Evolutionary conservation across 2,113 vertebrate species (phyloP).

Genomic region (Odobenus rosmarus): DNA sequence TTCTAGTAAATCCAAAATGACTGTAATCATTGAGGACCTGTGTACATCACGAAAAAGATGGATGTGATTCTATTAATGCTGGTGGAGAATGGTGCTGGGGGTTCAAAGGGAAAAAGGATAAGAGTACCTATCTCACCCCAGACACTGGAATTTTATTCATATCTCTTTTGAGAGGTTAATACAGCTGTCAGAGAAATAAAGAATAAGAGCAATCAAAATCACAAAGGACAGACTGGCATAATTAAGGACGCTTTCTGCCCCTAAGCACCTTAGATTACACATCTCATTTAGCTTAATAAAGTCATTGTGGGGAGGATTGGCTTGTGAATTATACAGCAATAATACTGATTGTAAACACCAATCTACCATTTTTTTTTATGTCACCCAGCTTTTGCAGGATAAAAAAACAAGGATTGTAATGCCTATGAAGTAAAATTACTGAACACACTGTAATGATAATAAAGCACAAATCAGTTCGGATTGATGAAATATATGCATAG

Average conservation of each 20-base stretch:
- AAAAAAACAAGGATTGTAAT: constrained; percentile 3
- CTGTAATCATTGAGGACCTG: neutral
- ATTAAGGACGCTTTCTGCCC: constrained; percentile 49
- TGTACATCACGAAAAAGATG: neutral
- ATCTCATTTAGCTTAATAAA: constrained; percentile 56
- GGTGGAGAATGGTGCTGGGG: neutral
- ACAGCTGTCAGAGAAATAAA: constrained; percentile 64
- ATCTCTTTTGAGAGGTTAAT: constrained; percentile 42
- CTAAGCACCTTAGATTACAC: constrained; percentile 59
- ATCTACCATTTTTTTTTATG: neutral
- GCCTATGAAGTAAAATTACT: constrained; percentile 27
- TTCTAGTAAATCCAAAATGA: constrained; percentile 32
- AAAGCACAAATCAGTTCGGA: constrained; percentile 19
- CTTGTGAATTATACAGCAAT: constrained; percentile 15
- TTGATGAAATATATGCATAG: neutral
- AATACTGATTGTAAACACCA: constrained; percentile 47
- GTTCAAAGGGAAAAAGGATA: neutral
- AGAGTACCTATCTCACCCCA: neutral
- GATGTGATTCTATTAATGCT: neutral
- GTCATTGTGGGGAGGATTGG: constrained; percentile 54
- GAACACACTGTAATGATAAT: neutral
- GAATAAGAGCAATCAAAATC: constrained; percentile 58
- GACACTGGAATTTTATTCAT: constrained; percentile 58
- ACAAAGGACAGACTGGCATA: constrained; percentile 55
- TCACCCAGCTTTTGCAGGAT: constrained; percentile 18